Base-by-base conservation (phyloP, 2,888 invertebrate species). In the Camptogramma bilineatum region DNA sequence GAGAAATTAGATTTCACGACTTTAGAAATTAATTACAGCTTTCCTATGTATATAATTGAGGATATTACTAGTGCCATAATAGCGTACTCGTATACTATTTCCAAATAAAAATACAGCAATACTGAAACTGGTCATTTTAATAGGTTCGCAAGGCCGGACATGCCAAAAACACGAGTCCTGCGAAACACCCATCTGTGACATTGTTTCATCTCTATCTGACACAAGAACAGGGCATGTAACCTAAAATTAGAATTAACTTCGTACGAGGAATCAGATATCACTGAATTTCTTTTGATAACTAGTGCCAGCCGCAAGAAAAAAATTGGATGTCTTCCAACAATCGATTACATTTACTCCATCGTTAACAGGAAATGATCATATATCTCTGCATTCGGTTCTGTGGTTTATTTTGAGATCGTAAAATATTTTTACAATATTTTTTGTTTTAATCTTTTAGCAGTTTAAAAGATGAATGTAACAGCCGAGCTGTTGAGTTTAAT, bases 171-270 rank as follows among this genome's bases (percentile, higher is more conserved):
- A n/a, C n/a, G n/a, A n/a, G n/a, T n/a, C n/a, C n/a, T n/a, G n/a
- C n/a, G n/a, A n/a, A n/a, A n/a, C n/a, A n/a, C n/a, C n/a, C n/a
- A n/a, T n/a, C 21, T 58, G 64, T 66, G 73, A 73, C 73, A 73
- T 71, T 73, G 72, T 67, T 58, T 42, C 55, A 60, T 57, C 63
- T 56, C 64, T 59, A 44, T 62, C 52, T 57, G 44, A 61, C 53
- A 76, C 67, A 75, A 77, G 75, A 80, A 75, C 75, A 66, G 62
- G 70, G 73, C 79, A 83, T 83, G 82, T 82, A 82, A 83, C 77
- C 81, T 90, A 89, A 88, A 88, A 84, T 85, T 88, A 91, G 86
- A 88, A 81, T 85, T 83, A 84, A 88, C 87, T 88, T 88, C 78
- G 82, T 81, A 84, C 76, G 79, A 76, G 77, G 85, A 85, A 90